Evolutionary conservation across 2,113 vertebrate species (phyloP).

Genomic region (Hystrix brachyura): DNA sequence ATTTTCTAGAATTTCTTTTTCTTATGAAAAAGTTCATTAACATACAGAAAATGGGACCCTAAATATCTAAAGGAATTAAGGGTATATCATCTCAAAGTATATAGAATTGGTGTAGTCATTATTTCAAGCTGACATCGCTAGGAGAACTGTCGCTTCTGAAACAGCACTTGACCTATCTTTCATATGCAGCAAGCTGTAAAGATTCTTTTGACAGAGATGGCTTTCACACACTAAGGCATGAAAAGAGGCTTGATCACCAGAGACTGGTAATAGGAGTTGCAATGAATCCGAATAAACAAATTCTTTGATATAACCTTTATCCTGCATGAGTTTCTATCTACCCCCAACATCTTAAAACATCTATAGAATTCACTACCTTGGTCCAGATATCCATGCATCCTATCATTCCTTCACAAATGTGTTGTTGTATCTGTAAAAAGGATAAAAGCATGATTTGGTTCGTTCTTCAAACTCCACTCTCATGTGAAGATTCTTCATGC

Average conservation of each 20-base stretch:
- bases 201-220: not conserved
- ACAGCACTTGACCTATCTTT: not conserved
- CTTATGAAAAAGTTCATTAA: not conserved
- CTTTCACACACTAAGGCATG: too few relatives aligned
- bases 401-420: not conserved
- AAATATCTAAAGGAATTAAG: not conserved
- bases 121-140: not conserved
- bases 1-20: constrained; percentile 21
- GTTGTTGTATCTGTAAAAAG: not conserved
- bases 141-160: not conserved
- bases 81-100: not conserved
- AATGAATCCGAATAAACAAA: not conserved
- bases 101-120: not conserved
- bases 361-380: not conserved
- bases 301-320: not conserved
- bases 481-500: not conserved
- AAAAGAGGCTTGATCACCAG: not conserved
- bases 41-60: not conserved
- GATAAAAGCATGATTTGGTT: not conserved
- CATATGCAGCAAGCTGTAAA: not conserved
- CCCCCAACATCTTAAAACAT: not conserved
- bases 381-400: not conserved
- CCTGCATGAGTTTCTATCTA: not conserved
- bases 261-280: not conserved
- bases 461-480: not conserved